phyloP scores from a whole-genome alignment of 2,113 vertebrate species.

The Pangasianodon hypophthalmus region DNA sequence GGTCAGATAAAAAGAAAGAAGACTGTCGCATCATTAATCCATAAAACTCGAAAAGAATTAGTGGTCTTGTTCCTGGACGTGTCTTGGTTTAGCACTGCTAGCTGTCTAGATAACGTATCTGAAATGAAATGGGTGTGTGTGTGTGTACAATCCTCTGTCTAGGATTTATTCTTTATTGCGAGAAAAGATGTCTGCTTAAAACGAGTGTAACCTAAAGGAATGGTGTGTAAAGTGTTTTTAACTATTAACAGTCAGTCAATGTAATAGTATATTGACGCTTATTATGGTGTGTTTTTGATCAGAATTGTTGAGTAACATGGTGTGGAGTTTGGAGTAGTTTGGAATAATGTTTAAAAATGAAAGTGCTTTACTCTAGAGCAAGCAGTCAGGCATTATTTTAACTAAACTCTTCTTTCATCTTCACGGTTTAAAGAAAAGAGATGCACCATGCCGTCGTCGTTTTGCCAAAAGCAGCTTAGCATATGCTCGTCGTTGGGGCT shows the following conservation, averaged over 20 bases:
- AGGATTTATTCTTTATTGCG: neutral
- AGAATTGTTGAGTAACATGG: neutral
- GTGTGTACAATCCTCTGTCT: too few relatives aligned
- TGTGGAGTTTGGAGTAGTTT: neutral
- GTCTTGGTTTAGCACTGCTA: neutral
- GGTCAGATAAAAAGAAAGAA: neutral
- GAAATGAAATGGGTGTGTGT: neutral
- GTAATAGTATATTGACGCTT: neutral
- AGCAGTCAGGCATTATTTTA: neutral
- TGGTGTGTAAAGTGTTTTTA: neutral
- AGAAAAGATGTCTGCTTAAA: neutral
- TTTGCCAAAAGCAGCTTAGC: constrained; percentile 18
- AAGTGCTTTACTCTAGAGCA: neutral
- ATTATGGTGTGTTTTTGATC: neutral
- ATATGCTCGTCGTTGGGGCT: constrained; percentile 5
- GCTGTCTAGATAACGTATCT: neutral
- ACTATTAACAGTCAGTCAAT: neutral
- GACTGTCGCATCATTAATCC: neutral
- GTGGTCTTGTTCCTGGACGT: neutral
- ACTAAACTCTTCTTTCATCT: neutral
- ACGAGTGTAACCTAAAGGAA: neutral
- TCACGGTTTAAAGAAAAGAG: neutral
- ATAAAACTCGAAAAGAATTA: neutral
- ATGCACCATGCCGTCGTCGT: neutral
- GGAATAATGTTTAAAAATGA: neutral